These are phyloP conservation scores for Myodes glareolus DNA, from an alignment of 2,113 vertebrate species.

Conservation along the genomic window DNA sequence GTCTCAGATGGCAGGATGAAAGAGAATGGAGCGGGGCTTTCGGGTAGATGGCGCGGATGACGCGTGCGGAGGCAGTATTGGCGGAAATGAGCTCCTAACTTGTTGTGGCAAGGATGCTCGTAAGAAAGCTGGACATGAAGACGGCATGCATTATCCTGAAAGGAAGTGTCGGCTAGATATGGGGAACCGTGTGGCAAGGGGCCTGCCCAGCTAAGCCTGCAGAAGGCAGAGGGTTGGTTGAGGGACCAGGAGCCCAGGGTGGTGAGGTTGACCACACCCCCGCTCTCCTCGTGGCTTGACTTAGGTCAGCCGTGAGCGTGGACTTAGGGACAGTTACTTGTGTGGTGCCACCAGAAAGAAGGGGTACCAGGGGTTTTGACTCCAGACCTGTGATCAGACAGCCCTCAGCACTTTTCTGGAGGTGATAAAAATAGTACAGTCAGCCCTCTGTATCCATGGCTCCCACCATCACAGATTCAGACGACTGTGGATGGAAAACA, in stretches of 20 bases:
- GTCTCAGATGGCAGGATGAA: constrained; percentile 61
- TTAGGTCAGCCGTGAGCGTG: neutral
- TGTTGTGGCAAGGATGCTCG: constrained; percentile 57
- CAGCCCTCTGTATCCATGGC: neutral
- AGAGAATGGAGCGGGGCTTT: constrained; percentile 40
- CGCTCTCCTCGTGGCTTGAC: neutral
- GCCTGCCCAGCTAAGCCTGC: neutral
- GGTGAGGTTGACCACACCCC: neutral
- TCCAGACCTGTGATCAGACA: neutral
- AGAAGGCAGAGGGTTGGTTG: neutral
- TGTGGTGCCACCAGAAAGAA: neutral
- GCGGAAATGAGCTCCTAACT: constrained; percentile 63
- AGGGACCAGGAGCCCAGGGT: neutral
- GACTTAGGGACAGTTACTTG: neutral
- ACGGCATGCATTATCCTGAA: constrained; percentile 26
- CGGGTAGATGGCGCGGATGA: constrained; percentile 29
- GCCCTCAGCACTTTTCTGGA: neutral
- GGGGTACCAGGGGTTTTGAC: neutral
- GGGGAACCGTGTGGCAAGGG: neutral
- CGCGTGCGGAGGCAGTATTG: constrained; percentile 51
- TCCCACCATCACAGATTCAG: neutral
- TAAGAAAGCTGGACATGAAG: neutral
- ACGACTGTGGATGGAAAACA: neutral
- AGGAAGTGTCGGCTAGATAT: constrained; percentile 37
- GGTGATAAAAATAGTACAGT: constrained; percentile 19